Conservation (phyloP, 2,888 invertebrate species). For the Hydriomena furcata region DNA sequence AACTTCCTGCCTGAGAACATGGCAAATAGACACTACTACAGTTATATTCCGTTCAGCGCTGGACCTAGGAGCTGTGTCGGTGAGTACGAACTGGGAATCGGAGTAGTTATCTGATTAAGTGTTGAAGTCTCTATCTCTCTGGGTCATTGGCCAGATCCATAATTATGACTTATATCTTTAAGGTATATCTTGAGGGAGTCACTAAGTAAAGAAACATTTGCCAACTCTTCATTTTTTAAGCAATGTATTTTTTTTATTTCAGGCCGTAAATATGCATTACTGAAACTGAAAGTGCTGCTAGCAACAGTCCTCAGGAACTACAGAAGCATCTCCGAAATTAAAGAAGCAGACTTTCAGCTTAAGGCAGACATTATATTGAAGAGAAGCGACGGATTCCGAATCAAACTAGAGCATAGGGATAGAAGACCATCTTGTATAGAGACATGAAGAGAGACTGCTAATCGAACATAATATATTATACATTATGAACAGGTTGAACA, state of each 20-base stretch:
- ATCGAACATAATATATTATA: too few species aligned
- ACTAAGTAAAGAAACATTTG: too few species aligned
- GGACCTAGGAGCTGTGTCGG: constrained; percentile 91
- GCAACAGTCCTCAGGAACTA: constrained; percentile 89
- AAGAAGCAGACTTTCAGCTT: constrained; percentile 86
- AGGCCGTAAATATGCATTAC: constrained; percentile 91
- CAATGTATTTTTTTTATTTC: constrained; percentile 21
- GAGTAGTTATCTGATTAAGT: too few species aligned
- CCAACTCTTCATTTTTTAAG: too few species aligned
- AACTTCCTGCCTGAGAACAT: constrained; percentile 91
- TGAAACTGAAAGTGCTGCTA: constrained; percentile 89
- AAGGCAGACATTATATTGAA: constrained; percentile 90
- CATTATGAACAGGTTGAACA: too few species aligned
- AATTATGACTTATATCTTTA: too few species aligned
- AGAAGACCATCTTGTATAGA: constrained; percentile 24
- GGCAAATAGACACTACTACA: constrained; percentile 89
- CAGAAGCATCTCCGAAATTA: constrained; percentile 84
- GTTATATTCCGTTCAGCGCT: constrained; percentile 91
- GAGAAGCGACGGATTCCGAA: constrained; percentile 88
- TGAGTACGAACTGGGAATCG: constrained; percentile 46
- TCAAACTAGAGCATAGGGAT: constrained; percentile 86
- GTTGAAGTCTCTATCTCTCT: too few species aligned
- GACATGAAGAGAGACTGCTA: too few species aligned
- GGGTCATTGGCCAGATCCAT: too few species aligned
- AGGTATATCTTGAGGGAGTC: too few species aligned